Evolutionary conservation across 2,113 vertebrate species (phyloP).

Genomic region (Callithrix jacchus): DNA sequence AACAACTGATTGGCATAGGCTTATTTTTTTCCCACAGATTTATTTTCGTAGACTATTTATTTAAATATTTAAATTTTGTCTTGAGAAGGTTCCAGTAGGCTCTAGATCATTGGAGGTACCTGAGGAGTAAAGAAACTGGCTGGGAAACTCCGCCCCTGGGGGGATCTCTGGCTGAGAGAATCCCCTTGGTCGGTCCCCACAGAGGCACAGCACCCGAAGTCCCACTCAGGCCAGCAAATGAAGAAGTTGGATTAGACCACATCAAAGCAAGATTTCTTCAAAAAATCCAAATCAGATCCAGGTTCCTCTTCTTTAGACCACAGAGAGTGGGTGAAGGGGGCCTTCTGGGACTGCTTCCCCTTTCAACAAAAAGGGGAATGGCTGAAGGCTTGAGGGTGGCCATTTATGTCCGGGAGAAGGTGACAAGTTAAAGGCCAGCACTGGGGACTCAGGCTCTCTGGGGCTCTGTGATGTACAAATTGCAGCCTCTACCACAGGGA

Average conservation of each 20-base stretch:
- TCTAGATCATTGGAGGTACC: neutral
- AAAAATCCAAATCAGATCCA: slow-evolving; percentile 74
- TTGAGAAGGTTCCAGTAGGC: neutral
- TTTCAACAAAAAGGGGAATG: slow-evolving; percentile 54
- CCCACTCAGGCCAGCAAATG: slow-evolving; percentile 44
- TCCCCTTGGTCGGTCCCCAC: slow-evolving; percentile 45
- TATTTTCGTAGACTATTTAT: slow-evolving; percentile 32
- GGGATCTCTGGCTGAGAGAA: slow-evolving; percentile 38
- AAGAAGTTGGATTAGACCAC: slow-evolving; percentile 62
- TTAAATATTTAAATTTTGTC: slow-evolving; percentile 43
- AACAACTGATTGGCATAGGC: neutral
- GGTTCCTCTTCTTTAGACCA: slow-evolving; percentile 69
- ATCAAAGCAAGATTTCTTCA: slow-evolving; percentile 72
- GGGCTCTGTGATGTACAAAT: neutral
- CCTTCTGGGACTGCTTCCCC: slow-evolving; percentile 53
- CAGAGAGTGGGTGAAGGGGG: slow-evolving; percentile 10
- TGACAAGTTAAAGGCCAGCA: neutral
- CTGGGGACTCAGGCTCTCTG: neutral
- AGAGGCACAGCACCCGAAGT: neutral
- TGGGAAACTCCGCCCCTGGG: slow-evolving; percentile 53
- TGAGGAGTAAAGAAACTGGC: neutral
- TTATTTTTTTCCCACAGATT: neutral
- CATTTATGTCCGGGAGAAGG: neutral
- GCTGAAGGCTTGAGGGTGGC: neutral
- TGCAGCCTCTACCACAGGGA: neutral